Evolutionary conservation across 2,113 vertebrate genomes (phyloP), one percentile per base, ranked within the genome.

Genomic region (Cromileptes altivelis): DNA sequence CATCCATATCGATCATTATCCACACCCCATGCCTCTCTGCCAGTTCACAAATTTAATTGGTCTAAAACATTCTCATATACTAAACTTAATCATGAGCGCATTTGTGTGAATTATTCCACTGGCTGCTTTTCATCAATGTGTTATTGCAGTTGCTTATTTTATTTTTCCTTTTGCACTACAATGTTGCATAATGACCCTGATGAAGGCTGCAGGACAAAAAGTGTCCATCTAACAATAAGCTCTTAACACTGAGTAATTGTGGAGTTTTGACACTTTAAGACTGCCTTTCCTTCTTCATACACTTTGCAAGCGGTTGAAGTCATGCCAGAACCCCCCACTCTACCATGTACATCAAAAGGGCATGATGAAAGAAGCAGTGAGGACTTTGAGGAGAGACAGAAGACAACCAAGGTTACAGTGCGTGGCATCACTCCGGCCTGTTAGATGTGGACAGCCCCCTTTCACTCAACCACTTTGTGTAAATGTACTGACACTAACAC

Each of bases 351-450:
- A 78, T 83, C 82, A 87, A 85, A 85, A 62, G 64, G 45, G 3
- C 19, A 18, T n/a, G 85, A 84, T 84, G 81, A 80, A 85, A 86
- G 73, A 64, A 60, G 42, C 0, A 4, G 42, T 1, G 83, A 61
- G 42, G 53, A 72, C 65, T 60, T 75, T n/a, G 60, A 83, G 57
- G 40, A 73, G 18, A 67, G 27, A 67, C 61, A 53, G 56, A 55
- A 79, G 81, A 84, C 62, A 42, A 68, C 53, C 73, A 67, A 85
- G 80, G 80, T 89, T 81, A 85, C 73, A 65, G 57, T 79, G 74
- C 12, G 7, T 70, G 77, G 53, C 82, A 53, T 78, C 78, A 78
- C 82, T 84, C 17, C 1, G 42, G 58, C 63, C 75, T 73, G 23
- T 40, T 82, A 65, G 57, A 67, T 6, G 33, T 60, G 57, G 79